These are phyloP conservation scores for Euphydryas editha DNA, from an alignment of 2,888 invertebrate genomes.

Conservation along the genomic window DNA sequence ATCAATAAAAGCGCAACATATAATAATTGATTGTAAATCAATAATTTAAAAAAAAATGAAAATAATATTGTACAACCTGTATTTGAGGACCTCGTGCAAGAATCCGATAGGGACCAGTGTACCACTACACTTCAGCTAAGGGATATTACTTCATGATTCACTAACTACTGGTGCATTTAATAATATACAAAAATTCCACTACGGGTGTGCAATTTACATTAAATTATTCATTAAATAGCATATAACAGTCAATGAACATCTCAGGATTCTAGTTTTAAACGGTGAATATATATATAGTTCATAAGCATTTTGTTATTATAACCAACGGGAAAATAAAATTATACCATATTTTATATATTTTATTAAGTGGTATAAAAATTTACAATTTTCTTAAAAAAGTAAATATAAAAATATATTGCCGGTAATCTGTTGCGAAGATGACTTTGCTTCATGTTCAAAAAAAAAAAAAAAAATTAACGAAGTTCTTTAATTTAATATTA, in stretches of 20 bases:
- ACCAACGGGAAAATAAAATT: constrained; percentile 54
- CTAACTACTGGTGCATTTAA: constrained; percentile 32
- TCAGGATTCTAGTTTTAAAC: background rate
- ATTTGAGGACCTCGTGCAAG: constrained; percentile 37
- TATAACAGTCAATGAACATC: background rate
- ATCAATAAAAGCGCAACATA: background rate
- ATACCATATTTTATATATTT: constrained; percentile 66
- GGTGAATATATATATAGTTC: background rate
- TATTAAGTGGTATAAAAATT: constrained; percentile 80
- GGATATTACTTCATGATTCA: constrained; percentile 23
- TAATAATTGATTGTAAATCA: background rate
- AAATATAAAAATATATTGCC: constrained; percentile 51
- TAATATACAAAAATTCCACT: constrained; percentile 28
- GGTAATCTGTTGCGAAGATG: constrained; percentile 19
- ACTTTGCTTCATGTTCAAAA: constrained; percentile 9
- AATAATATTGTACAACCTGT: constrained; percentile 47
- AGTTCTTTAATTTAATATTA: constrained; percentile 6
- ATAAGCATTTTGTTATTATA: constrained; percentile 10
- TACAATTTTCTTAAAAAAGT: constrained; percentile 68
- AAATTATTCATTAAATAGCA: background rate
- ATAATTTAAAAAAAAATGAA: background rate
- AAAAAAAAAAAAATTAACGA: background rate
- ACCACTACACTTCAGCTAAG: constrained; percentile 24
- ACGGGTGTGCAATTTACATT: constrained; percentile 21
- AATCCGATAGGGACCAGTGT: constrained; percentile 20